Base-by-base conservation (phyloP, 2,113 vertebrate species). In the Balaeniceps rex region DNA sequence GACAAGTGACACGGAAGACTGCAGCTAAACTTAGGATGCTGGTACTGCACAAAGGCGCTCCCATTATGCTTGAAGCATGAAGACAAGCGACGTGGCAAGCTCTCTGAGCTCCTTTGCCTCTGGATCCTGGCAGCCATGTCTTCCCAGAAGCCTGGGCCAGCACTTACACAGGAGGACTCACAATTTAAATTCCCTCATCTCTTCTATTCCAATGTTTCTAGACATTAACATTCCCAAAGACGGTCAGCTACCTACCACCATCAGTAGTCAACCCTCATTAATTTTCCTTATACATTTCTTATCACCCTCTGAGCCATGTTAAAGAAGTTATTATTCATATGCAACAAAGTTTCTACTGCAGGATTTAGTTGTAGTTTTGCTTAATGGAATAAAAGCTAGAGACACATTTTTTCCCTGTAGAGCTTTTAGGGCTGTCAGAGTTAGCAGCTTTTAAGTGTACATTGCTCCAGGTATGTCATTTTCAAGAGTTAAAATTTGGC, bases 11-110 rank as follows among this genome's bases (percentile, higher is more conserved):
- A 34, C 0, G 0, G 36, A 83, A 92, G 21, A 23, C 25, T n/a
- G 54, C 46, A 60, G 44, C 51, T 51, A 2, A 79, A 71, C 15
- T 31, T 14, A 18, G 10, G 74, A 22, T 14, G 31, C 28, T 80
- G 68, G 21, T 19, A 6, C 23, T 25, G 65, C 44, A 36, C 34
- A 40, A 10, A 87, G 22, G 19, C 40, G 47, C 7, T 74, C 19
- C 63, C 16, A 4, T 34, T 18, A 28, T 40, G 28, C 46, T 55
- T 11, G 4, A 44, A 80, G 29, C 44, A 54, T 19, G 25, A 71
- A 31, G 16, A 34, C 16, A 74, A 61, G 47, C 0, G 8, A 34
- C 1, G 2, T 11, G 34, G 34, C 1, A 3, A 71, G 7, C 15
- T 33, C 31, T 33, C 42, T 25, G 21, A 87, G 7, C 19, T 44